Base-by-base conservation (phyloP, 1,140 invertebrate species). In the Drosophila truncata region DNA sequence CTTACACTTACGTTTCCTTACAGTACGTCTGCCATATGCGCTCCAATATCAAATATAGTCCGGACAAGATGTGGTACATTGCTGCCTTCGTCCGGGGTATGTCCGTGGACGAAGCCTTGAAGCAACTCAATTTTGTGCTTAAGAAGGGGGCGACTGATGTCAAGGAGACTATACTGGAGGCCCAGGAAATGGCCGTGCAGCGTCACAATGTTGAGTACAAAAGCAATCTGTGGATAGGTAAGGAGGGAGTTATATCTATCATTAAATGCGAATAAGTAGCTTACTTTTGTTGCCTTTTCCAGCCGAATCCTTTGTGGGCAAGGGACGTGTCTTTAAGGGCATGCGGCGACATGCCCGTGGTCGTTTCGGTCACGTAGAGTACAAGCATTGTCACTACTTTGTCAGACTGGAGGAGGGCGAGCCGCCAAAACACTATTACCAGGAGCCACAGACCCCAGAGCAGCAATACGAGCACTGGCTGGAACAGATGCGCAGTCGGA, bases 171-270 rank as follows among this genome's bases (percentile, higher is more conserved):
- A 94, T 98, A 67, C 91, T 97, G 65, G 98, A 99, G 94, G 98
- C 98, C 5, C 97, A 97, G 92, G 94, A 97, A 84, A 93, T 97
- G 71, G 98, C 98, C 49, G 95, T 99, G 3, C 95, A 95, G 79
- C 92, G 97, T 29, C 98, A 99, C 90, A 97, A 99, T 95, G 97
- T 99, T 33, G 98, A 99, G 94, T 99, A 96, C 93, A 96, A 95
- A 92, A 98, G 96, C 90, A 99, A 99, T 94, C 94, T 99, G 47
- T 99, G 98, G 98, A 96, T 99, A 94, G 96, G 98, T 98, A 93
- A 95, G n/a, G n/a, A n/a, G 96, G 11, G 5, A 35, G 11, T 31
- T 31, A 16, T 31, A 11, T 29, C 10, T 7, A 31, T 13, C 10
- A 27, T 23, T 25, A 25, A 29, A 9, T 25, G 18, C 5, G 2